Evolutionary conservation across 2,888 invertebrate species (phyloP).

Genomic region (Agonopterix heracliana): DNA sequence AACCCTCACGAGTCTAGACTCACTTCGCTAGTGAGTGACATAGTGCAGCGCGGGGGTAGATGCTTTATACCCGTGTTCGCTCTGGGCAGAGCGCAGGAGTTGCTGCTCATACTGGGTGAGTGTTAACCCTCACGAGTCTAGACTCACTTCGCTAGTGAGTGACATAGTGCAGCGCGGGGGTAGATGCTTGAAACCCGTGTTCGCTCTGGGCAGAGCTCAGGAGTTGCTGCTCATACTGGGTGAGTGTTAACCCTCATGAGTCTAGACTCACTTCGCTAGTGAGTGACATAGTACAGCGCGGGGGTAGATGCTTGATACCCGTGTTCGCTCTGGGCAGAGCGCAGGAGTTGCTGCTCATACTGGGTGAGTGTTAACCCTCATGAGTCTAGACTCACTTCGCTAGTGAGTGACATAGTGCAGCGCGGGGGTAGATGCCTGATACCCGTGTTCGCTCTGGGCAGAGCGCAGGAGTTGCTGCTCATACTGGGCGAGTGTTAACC

Average conservation of each 20-base stretch:
- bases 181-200: slow-evolving; percentile 98
- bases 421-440: slow-evolving; percentile 99
- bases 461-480: slow-evolving; percentile 96
- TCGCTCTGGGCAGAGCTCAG: slow-evolving; percentile 98
- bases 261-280: slow-evolving; percentile 93
- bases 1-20: slow-evolving; percentile 89
- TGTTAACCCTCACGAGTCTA: slow-evolving; percentile 80
- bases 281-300: slow-evolving; percentile 96
- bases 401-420: slow-evolving; percentile 96
- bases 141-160: slow-evolving; percentile 94
- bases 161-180: slow-evolving; percentile 99
- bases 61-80: slow-evolving; percentile 99
- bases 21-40: slow-evolving; percentile 94
- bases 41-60: slow-evolving; percentile 96
- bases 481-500: slow-evolving; percentile 79
- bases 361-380: slow-evolving; percentile 76
- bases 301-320: slow-evolving; percentile 98
- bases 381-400: slow-evolving; percentile 92
- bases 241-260: slow-evolving; percentile 81
- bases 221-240: slow-evolving; percentile 93
- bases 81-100: slow-evolving; percentile 96
- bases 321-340: slow-evolving; percentile 99
- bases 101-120: slow-evolving; percentile 89
- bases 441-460: slow-evolving; percentile 98
- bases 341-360: slow-evolving; percentile 94